A percentile compares a stretch with the other conserved stretches of the same genome.
Conservation (phyloP, 30 jellyfish, hydroid and myxozoan species). For the Morbakka virulenta region DNA sequence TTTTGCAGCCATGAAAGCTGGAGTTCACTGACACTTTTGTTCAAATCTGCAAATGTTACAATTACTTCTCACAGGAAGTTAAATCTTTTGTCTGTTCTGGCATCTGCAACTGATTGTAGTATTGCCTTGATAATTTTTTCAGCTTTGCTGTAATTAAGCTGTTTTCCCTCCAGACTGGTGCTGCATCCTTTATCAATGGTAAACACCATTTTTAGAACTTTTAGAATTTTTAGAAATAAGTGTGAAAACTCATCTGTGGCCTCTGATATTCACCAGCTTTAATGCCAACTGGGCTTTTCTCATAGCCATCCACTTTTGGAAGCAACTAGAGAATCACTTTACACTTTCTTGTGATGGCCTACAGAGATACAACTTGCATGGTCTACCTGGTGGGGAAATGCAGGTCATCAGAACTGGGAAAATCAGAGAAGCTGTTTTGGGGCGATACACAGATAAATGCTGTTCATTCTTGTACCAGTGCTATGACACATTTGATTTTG, state of each 20-base stretch:
- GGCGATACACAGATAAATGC: too few relatives aligned
- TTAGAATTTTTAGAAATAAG: too few relatives aligned
- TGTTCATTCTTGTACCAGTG: too few relatives aligned
- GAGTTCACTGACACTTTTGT: too few relatives aligned
- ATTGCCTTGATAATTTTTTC: not conserved
- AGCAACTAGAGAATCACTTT: conserved; percentile 22
- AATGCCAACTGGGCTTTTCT: conserved; percentile 40
- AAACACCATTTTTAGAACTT: too few relatives aligned
- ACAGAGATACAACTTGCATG: conserved; percentile 42
- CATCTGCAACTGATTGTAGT: conserved; percentile 6
- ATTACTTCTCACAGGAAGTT: not conserved
- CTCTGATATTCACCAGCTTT: conserved; percentile 51
- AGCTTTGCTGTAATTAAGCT: conserved; percentile 22
- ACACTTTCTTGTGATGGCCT: conserved; percentile 37
- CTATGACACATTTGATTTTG: too few relatives aligned
- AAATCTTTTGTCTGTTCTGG: conserved; percentile 24
- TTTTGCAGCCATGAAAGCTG: too few relatives aligned
- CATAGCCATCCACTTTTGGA: conserved; percentile 36
- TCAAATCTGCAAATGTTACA: too few relatives aligned
- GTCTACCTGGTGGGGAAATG: conserved; percentile 50
- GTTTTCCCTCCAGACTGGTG: conserved; percentile 32
- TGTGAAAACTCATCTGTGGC: conserved; percentile 34
- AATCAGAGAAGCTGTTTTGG: too few relatives aligned
- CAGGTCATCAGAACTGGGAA: too few relatives aligned
- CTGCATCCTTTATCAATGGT: conserved; percentile 56